Percentiles rank a stretch among this genome's conserved stretches.
Conservation (phyloP, 2,113 vertebrate species). For the Sinocyclocheilus grahami region DNA sequence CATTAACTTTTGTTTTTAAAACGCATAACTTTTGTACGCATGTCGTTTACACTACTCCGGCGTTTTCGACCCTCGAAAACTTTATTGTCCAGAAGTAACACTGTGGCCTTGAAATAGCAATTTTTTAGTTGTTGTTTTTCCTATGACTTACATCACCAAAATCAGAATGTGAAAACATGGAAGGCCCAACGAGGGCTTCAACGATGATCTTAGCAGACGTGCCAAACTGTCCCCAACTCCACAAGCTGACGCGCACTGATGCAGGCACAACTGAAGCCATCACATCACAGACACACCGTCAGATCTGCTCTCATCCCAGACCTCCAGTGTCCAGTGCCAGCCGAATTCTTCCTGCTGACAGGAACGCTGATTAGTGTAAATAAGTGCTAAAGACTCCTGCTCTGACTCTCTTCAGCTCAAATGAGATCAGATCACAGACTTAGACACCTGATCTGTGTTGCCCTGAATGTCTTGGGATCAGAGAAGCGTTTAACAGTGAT, state of each 20-base stretch:
- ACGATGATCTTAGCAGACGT: neutral
- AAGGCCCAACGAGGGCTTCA: neutral
- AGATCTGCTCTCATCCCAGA: conserved; percentile 17
- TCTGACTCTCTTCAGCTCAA: neutral
- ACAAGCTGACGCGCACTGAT: neutral
- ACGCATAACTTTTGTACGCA: too few relatives aligned
- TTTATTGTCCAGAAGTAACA: neutral
- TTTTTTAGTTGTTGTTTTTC: neutral
- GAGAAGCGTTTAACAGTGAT: neutral
- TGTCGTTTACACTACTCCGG: too few relatives aligned
- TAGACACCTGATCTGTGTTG: conserved; percentile 11
- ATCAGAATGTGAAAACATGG: neutral
- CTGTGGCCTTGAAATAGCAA: neutral
- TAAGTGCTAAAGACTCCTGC: conserved; percentile 22
- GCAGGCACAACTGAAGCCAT: conserved; percentile 18
- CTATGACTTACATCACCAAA: neutral
- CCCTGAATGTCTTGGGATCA: neutral
- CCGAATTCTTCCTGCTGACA: conserved; percentile 19
- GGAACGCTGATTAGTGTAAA: conserved; percentile 40
- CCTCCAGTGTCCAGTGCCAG: neutral
- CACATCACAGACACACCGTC: conserved; percentile 20
- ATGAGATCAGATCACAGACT: neutral
- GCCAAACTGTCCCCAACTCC: neutral
- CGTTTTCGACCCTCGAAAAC: too few relatives aligned
- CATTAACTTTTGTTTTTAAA: too few relatives aligned